Conservation (phyloP, 2,113 vertebrate genomes). For the Nettapus auritus region DNA sequence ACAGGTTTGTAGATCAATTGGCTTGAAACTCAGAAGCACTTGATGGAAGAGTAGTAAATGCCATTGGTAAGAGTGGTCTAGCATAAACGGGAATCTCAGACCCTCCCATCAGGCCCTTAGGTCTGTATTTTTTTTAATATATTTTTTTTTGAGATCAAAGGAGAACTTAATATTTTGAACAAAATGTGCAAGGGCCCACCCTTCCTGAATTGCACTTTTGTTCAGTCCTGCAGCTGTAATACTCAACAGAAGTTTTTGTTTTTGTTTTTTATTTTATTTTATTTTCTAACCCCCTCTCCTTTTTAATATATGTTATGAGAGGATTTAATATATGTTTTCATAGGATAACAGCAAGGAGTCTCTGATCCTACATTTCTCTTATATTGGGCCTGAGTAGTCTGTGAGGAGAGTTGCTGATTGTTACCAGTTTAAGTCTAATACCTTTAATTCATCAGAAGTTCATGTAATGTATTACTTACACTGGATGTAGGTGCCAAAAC, state of each 20-base stretch:
- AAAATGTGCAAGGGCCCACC: slow-evolving; percentile 51
- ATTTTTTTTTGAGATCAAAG: slow-evolving; percentile 24
- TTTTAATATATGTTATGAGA: not conserved
- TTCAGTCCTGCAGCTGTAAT: slow-evolving; percentile 19
- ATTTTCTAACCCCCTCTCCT: not conserved
- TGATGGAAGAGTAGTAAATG: not conserved
- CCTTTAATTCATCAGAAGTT: slow-evolving; percentile 20
- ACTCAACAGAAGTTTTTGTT: not conserved
- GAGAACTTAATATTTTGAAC: slow-evolving; percentile 3
- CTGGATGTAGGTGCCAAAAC: slow-evolving; percentile 15
- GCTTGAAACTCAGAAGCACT: not conserved
- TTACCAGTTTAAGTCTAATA: not conserved
- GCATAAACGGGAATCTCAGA: not conserved
- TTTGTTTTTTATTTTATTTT: not conserved
- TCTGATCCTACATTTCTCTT: not conserved
- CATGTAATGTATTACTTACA: slow-evolving; percentile 17
- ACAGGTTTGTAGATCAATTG: not conserved
- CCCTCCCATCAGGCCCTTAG: not conserved
- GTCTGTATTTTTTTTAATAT: not conserved
- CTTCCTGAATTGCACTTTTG: slow-evolving; percentile 45
- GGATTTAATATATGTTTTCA: slow-evolving; percentile 1
- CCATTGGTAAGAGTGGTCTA: not conserved
- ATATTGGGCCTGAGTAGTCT: not conserved
- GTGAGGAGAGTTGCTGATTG: not conserved
- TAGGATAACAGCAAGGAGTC: not conserved